Conservation (phyloP, 2,113 vertebrate genomes). For the Nycticorax nycticorax region DNA sequence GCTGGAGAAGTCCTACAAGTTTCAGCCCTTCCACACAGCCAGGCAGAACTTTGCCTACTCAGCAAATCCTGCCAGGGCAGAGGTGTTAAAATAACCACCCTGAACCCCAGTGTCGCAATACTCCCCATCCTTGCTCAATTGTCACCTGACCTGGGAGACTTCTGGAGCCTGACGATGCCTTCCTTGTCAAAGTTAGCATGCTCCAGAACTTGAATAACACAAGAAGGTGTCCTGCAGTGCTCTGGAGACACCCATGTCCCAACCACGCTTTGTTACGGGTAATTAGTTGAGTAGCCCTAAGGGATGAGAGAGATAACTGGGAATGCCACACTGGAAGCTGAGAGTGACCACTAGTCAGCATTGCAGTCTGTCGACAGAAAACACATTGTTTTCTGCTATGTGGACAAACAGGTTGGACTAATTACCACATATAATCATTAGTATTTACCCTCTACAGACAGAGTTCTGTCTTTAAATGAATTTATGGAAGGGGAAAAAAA, state of each 20-base stretch:
- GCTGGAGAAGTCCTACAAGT: neutral
- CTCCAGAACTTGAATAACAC: neutral
- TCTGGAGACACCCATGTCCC: neutral
- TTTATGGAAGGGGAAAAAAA: neutral
- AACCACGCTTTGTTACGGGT: neutral
- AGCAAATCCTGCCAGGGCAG: neutral
- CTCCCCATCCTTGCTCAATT: neutral
- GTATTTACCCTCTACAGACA: slow-evolving; percentile 66
- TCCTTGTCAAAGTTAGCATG: neutral
- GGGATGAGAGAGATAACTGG: neutral
- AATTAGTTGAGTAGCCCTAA: neutral
- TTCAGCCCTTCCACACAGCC: neutral
- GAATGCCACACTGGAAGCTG: neutral
- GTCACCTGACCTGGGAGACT: neutral
- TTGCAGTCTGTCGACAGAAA: neutral
- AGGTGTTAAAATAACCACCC: neutral
- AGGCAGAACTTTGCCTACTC: neutral
- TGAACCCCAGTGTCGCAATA: neutral
- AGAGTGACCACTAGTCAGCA: neutral
- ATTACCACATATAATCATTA: slow-evolving; percentile 65
- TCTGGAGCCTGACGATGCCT: neutral
- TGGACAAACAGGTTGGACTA: slow-evolving; percentile 69
- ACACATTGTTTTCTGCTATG: slow-evolving; percentile 53
- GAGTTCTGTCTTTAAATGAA: slow-evolving; percentile 73
- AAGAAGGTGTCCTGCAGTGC: neutral